Evolutionary conservation across 2,113 vertebrate species (phyloP), one percentile per base, ranked within the genome.

Genomic region (Cepphus grylle): DNA sequence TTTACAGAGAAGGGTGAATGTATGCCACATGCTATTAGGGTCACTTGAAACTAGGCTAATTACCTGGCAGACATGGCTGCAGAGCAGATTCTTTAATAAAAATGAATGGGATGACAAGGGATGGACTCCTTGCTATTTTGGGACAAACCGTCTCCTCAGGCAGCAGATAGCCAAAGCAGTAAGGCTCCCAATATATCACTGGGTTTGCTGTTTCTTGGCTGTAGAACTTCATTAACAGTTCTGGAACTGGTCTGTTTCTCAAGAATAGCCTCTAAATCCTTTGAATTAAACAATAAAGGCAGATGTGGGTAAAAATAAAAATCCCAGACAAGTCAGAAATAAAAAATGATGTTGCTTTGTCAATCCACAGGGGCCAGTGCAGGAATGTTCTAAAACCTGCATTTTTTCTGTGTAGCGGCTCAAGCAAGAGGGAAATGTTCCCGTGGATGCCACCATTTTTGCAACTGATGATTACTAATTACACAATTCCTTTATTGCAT

Each of bases 11-110:
- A 47, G 32, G 59, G 70, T 61, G 49, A 73, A 49, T 62, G 40
- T 22, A 36, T 63, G 91, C 81, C 89, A 77, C 91, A 55, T 82
- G 58, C 66, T 72, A 52, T 85, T 89, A 73, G 78, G 45, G 50
- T 74, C 81, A 55, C 89, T 82, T 62, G 74, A 80, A 95, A 95
- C 45, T 80, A 19, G 96, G 84, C 84, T 97, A 97, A 93, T 95
- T 87, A 95, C 86, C 91, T 95, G 91, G 74, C 89, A 91, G 77
- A 29, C 53, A 56, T 50, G 0, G 0, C 93, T 87, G 86, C 56
- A 80, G 77, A 95, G 83, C 77, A 93, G 66, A 65, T 81, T 89
- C 88, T 93, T 89, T 77, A 80, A 90, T 77, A 88, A 94, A 91
- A 97, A 82, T 50, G 66, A 81, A 85, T 22, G 21, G 40, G 43